phyloP scores from a whole-genome alignment of 2,888 invertebrate genomes.

The Eupithecia vulgata region DNA sequence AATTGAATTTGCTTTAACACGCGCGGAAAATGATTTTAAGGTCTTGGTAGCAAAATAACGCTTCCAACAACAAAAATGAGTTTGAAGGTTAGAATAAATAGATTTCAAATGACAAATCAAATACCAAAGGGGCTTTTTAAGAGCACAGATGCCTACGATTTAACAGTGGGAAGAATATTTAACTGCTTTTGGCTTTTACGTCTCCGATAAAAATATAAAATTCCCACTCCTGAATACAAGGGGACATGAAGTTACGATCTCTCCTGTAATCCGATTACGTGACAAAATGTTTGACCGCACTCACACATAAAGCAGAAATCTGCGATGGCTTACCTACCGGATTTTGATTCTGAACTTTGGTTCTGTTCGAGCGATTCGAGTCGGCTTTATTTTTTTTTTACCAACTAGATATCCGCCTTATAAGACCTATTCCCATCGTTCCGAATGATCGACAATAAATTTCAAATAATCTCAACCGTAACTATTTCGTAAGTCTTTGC shows the following conservation, averaged over 20 bases:
- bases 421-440: not conserved
- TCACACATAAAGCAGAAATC: constrained; percentile 16
- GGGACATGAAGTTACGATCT: constrained; percentile 53
- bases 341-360: not conserved
- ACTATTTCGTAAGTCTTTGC: not conserved
- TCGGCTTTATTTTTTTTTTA: not conserved
- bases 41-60: not conserved
- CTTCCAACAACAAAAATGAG: not conserved
- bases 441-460: not conserved
- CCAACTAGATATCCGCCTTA: not conserved
- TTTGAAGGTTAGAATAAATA: not conserved
- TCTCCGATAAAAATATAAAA: constrained; percentile 45
- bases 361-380: not conserved
- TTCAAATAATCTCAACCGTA: not conserved
- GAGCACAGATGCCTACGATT: constrained; percentile 18
- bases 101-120: constrained; percentile 6
- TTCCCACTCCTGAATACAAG: constrained; percentile 47
- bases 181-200: constrained; percentile 33
- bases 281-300: constrained; percentile 56
- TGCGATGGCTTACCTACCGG: not conserved
- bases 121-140: constrained; percentile 14
- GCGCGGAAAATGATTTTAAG: not conserved
- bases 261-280: constrained; percentile 66
- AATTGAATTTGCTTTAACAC: not conserved
- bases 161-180: constrained; percentile 31